phyloP scores from a whole-genome alignment of 2,113 vertebrate species.

The Pluvialis apricaria region DNA sequence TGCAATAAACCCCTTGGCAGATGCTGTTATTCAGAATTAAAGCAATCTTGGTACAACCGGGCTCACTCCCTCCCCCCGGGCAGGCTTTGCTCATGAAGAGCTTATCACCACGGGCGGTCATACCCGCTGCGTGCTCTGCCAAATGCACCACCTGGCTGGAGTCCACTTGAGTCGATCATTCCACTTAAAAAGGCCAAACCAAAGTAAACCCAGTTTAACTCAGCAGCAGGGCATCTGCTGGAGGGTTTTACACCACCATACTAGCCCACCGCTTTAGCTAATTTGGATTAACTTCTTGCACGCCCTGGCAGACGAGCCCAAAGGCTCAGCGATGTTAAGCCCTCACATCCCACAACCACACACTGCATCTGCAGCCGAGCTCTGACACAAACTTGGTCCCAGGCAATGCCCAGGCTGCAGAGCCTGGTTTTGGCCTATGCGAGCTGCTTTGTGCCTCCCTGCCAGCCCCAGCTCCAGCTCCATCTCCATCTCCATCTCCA shows the following conservation, averaged over 20 bases:
- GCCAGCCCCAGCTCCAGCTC: not conserved
- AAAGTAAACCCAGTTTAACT: not conserved
- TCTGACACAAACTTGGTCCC: not conserved
- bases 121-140: not conserved
- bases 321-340: not conserved
- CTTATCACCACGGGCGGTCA: not conserved
- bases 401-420: not conserved
- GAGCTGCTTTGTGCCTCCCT: not conserved
- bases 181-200: not conserved
- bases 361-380: not conserved
- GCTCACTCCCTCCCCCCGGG: not conserved
- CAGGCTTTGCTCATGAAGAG: not conserved
- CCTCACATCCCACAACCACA: not conserved
- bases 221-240: not conserved
- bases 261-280: not conserved
- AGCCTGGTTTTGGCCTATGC: not conserved
- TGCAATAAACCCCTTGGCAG: not conserved
- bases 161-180: not conserved
- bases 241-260: not conserved
- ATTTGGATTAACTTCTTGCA: not conserved
- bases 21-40: not conserved
- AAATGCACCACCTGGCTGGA: not conserved
- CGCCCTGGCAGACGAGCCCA: not conserved
- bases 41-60: not conserved
- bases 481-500: not conserved